These are phyloP conservation scores for Linnaemya tessellans DNA, from an alignment of 2,888 invertebrate species.

Conservation along the genomic window DNA sequence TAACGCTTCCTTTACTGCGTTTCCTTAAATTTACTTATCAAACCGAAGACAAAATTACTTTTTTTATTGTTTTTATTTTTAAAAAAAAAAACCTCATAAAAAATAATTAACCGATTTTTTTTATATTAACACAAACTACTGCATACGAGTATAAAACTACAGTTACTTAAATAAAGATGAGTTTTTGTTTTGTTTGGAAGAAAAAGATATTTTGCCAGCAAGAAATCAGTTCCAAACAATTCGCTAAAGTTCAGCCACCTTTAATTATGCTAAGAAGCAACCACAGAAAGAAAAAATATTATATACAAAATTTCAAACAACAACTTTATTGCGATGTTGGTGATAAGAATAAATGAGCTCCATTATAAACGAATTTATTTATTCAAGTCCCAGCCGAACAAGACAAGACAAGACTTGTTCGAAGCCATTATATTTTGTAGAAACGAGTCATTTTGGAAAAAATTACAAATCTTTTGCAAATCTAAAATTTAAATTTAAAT, in stretches of 20 bases:
- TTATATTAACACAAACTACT: not conserved
- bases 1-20: too few species aligned
- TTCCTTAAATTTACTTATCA: not conserved
- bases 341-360: slow-evolving; percentile 20
- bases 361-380: slow-evolving; percentile 1
- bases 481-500: too few species aligned
- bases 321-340: not conserved
- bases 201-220: not conserved
- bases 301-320: not conserved
- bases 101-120: not conserved
- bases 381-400: not conserved
- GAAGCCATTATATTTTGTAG: not conserved
- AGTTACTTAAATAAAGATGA: not conserved
- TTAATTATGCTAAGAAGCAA: not conserved
- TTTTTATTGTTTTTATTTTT: not conserved
- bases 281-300: not conserved
- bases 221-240: not conserved
- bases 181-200: not conserved
- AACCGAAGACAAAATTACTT: not conserved
- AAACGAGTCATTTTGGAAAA: not conserved
- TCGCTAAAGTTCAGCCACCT: slow-evolving; percentile 27
- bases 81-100: not conserved
- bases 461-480: not conserved
- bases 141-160: not conserved
- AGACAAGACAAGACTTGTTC: not conserved